Percentiles rank a stretch among this genome's conserved stretches.
Evolutionary conservation across 2,888 invertebrate genomes (phyloP).

Genomic region (Gnatocerus cornutus): DNA sequence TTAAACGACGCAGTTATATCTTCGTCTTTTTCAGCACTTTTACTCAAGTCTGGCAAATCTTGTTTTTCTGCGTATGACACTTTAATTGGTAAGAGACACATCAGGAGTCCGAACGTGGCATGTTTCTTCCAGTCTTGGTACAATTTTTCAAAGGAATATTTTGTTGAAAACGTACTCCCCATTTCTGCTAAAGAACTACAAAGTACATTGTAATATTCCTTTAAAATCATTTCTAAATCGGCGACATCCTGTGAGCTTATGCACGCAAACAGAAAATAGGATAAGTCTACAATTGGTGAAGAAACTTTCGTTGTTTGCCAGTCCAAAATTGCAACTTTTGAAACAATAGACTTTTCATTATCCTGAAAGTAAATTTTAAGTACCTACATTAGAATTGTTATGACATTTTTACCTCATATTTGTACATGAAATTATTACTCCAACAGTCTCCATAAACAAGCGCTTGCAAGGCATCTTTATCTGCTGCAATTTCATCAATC

Average conservation of each 20-base stretch:
- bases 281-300: constrained; percentile 39
- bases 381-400: no score
- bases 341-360: not conserved
- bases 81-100: no score
- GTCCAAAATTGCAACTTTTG: constrained; percentile 37
- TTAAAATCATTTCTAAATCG: constrained; percentile 18
- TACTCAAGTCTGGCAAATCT: no score
- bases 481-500: no score
- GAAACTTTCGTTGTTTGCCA: constrained; percentile 33
- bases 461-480: no score
- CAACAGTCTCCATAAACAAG: no score
- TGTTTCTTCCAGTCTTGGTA: constrained; percentile 15
- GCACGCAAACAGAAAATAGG: constrained; percentile 40
- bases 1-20: no score
- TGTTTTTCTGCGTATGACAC: no score
- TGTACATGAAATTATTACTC: no score
- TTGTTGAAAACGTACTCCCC: not conserved
- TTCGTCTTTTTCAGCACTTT: constrained; percentile 9
- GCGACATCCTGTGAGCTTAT: constrained; percentile 15
- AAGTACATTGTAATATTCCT: constrained; percentile 12
- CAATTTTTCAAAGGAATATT: constrained; percentile 14
- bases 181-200: constrained; percentile 1
- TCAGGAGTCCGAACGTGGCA: no score
- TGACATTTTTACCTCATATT: no score
- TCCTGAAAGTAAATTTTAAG: constrained; percentile 26